phyloP scores from a whole-genome alignment of 2,888 invertebrate species.

The Mesoligia furuncula region DNA sequence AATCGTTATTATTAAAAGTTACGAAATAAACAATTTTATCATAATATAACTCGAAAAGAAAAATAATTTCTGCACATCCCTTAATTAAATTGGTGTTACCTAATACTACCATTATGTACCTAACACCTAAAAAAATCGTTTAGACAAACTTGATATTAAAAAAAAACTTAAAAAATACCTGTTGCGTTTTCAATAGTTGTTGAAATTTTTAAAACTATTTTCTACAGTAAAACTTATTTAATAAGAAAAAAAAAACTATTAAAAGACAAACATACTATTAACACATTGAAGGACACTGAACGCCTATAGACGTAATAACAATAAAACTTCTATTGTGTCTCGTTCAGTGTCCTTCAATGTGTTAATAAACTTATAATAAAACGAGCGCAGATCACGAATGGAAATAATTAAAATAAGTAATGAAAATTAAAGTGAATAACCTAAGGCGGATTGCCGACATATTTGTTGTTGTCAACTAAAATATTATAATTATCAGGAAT shows the following conservation, averaged over 20 bases:
- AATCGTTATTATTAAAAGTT: conserved; percentile 15
- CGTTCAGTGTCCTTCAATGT: too few relatives aligned
- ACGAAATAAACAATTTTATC: background rate
- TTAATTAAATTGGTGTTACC: background rate
- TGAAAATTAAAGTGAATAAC: conserved; percentile 43
- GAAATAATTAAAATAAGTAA: conserved; percentile 10
- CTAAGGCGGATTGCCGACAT: conserved; percentile 82
- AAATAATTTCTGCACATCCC: conserved; percentile 19
- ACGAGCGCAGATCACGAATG: conserved; percentile 20
- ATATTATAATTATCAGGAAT: conserved; percentile 45
- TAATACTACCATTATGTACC: background rate
- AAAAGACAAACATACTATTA: background rate
- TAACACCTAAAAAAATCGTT: background rate
- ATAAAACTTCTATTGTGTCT: too few relatives aligned
- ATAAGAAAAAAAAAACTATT: conserved; percentile 3
- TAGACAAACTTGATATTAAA: background rate
- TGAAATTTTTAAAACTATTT: conserved; percentile 3
- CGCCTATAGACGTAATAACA: too few relatives aligned
- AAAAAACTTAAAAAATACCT: conserved; percentile 7
- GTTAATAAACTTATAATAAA: conserved; percentile 12
- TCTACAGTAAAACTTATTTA: conserved; percentile 14
- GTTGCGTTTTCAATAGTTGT: conserved; percentile 50
- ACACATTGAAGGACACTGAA: too few relatives aligned
- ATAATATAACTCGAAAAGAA: conserved; percentile 2
- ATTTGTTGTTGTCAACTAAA: conserved; percentile 35